Conservation (phyloP, 2,888 invertebrate species). For the Mesorhabditis spiculigera region DNA sequence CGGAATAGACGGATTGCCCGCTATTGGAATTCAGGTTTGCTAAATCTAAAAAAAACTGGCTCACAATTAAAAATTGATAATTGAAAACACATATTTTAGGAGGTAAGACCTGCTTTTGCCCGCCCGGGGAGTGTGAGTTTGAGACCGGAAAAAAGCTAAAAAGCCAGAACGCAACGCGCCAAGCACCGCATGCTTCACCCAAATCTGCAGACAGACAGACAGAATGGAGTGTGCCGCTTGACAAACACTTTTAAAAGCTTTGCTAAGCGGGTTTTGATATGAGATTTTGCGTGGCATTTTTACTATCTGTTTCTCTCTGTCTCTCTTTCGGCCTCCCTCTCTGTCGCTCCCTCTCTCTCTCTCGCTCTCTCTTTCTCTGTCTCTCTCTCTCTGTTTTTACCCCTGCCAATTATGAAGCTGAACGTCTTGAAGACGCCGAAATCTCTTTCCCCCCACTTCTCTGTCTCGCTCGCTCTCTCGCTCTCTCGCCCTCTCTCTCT, state of each 20-base stretch:
- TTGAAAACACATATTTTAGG: not conserved
- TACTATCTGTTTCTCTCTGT: constrained; percentile 1
- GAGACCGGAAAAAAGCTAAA: not conserved
- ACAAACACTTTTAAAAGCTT: not conserved
- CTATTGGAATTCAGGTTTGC: constrained; percentile 52
- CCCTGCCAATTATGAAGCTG: not conserved
- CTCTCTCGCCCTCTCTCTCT: not conserved
- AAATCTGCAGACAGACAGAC: not conserved
- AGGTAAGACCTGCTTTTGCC: not conserved
- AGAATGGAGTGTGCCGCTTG: no score
- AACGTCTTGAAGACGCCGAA: no score
- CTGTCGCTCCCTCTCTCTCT: not conserved
- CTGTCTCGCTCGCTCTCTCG: not conserved
- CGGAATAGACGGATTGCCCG: constrained; percentile 55
- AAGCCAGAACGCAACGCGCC: not conserved
- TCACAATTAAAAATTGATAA: no score
- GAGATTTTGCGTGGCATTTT: not conserved
- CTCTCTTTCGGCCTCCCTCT: not conserved
- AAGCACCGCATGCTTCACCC: not conserved
- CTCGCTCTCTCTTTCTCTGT: not conserved
- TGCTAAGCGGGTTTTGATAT: not conserved
- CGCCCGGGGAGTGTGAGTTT: not conserved
- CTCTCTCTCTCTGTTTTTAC: not conserved
- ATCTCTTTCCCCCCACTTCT: not conserved
- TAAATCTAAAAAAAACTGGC: no score